A percentile compares a stretch with the other conserved stretches of the same genome.
These are phyloP conservation scores for Caracal caracal DNA, from an alignment of 2,113 vertebrate genomes.

Conservation along the genomic window DNA sequence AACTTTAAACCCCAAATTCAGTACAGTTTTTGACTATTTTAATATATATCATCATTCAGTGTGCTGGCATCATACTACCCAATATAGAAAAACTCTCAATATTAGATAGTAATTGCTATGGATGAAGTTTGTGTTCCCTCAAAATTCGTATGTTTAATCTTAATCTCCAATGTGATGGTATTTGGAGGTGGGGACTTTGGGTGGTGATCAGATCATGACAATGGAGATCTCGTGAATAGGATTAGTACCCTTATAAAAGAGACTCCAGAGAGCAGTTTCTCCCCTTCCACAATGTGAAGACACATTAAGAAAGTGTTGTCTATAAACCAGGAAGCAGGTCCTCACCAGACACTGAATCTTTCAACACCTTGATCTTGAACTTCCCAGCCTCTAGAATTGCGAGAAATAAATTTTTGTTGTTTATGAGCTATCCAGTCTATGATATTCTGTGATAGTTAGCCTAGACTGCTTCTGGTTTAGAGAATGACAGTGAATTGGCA, in stretches of 20 bases:
- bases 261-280: not conserved
- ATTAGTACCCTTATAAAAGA: not conserved
- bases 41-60: not conserved
- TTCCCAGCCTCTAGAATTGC: not conserved
- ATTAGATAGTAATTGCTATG: not conserved
- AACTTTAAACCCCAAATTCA: conserved; percentile 11
- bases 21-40: not conserved
- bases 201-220: not conserved
- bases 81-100: conserved; percentile 13
- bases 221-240: not conserved
- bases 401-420: not conserved
- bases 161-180: not conserved
- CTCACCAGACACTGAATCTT: not conserved
- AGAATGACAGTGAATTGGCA: not conserved
- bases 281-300: not conserved
- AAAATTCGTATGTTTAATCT: not conserved
- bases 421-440: not conserved
- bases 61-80: not conserved
- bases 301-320: not conserved
- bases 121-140: not conserved
- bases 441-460: not conserved
- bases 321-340: not conserved
- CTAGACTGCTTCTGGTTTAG: not conserved
- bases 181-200: not conserved
- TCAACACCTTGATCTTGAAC: not conserved